Evolutionary conservation across 2,113 vertebrate genomes (phyloP).

Genomic region (Hemiscyllium ocellatum): DNA sequence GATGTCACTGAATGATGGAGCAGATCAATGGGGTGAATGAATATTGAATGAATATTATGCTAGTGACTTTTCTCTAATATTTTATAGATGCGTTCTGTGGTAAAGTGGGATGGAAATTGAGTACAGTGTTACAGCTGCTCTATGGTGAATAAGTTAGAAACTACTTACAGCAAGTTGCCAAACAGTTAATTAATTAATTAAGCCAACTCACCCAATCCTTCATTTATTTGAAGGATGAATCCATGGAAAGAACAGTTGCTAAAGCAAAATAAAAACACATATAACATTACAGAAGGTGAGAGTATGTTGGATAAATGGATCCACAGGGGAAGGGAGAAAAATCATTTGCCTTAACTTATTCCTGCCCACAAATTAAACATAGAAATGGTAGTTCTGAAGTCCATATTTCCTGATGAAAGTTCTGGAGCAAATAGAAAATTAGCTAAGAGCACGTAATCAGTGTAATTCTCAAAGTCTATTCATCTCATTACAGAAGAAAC

Average conservation of each 20-base stretch:
- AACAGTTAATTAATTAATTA: no score
- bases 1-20: no score
- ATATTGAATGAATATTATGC: neutral
- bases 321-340: neutral
- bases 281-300: neutral
- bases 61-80: neutral
- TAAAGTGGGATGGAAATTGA: neutral
- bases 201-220: neutral
- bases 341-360: neutral
- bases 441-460: neutral
- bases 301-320: neutral
- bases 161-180: neutral
- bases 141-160: neutral
- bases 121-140: neutral
- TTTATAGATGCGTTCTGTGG: neutral
- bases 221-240: neutral
- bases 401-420: neutral
- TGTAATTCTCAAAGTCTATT: neutral
- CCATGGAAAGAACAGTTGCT: neutral
- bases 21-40: neutral
- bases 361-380: neutral
- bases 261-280: neutral
- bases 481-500: neutral
- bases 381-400: neutral
- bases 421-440: neutral